Conservation (phyloP, 2,113 vertebrate genomes). For the Fulmarus glacialis region DNA sequence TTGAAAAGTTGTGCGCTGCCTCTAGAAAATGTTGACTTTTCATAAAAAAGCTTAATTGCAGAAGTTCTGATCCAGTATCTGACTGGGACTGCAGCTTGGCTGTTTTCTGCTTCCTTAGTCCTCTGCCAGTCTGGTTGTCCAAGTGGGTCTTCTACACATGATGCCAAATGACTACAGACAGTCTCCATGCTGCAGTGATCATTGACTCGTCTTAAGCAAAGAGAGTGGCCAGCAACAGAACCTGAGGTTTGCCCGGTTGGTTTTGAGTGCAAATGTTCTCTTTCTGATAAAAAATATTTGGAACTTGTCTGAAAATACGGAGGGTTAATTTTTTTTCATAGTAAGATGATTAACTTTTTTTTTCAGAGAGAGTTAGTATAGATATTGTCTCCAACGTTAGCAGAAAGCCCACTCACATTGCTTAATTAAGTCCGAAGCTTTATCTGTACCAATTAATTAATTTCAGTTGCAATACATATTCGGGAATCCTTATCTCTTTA, state of each 20-base stretch:
- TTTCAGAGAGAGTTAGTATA: not conserved
- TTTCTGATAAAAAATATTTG: not conserved
- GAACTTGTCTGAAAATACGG: not conserved
- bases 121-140: not conserved
- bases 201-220: not conserved
- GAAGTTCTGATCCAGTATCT: not conserved
- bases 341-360: not conserved
- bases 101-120: not conserved
- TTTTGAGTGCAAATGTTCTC: not conserved
- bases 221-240: not conserved
- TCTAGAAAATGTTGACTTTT: not conserved
- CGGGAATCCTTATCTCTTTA: not conserved
- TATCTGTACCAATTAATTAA: not conserved
- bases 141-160: not conserved
- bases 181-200: not conserved
- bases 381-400: not conserved
- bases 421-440: not conserved
- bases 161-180: not conserved
- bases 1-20: not conserved
- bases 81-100: not conserved
- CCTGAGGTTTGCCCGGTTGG: not conserved
- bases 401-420: not conserved
- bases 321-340: not conserved
- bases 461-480: not conserved
- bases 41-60: not conserved